These are phyloP conservation scores for Bathynomus jamesi DNA, from an alignment of 1,140 invertebrate genomes.

Conservation along the genomic window DNA sequence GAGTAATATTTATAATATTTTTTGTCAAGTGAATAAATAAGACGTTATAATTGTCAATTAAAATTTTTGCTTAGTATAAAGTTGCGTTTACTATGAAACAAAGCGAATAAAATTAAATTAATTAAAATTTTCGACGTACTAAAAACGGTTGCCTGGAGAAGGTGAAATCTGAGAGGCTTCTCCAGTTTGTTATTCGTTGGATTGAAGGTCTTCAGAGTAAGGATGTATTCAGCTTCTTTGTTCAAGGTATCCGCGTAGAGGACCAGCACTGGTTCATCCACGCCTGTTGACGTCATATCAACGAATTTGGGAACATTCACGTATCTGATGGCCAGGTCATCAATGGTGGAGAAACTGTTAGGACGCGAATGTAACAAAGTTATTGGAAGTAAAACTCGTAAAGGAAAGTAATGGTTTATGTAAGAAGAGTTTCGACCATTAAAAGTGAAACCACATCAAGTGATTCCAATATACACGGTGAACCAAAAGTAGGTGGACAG, in stretches of 20 bases:
- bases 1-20: too few species aligned
- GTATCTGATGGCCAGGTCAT: too few species aligned
- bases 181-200: background rate
- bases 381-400: too few species aligned
- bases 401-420: too few species aligned
- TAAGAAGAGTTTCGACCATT: too few species aligned
- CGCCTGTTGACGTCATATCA: slow-evolving; percentile 19
- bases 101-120: background rate
- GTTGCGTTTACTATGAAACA: background rate
- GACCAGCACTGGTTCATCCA: slow-evolving; percentile 10
- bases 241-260: slow-evolving; percentile 18
- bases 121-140: background rate
- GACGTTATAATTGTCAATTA: background rate
- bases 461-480: too few species aligned
- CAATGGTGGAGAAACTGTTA: too few species aligned
- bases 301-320: slow-evolving; percentile 10
- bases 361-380: too few species aligned
- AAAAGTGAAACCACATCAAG: too few species aligned
- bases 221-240: slow-evolving; percentile 8
- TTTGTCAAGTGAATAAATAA: background rate
- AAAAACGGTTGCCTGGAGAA: slow-evolving; percentile 15
- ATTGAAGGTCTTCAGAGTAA: slow-evolving; percentile 21
- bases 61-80: background rate
- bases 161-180: slow-evolving; percentile 5
- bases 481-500: too few species aligned